Conservation (phyloP, 1,140 invertebrate species). For the Sminthurides bifidus region DNA sequence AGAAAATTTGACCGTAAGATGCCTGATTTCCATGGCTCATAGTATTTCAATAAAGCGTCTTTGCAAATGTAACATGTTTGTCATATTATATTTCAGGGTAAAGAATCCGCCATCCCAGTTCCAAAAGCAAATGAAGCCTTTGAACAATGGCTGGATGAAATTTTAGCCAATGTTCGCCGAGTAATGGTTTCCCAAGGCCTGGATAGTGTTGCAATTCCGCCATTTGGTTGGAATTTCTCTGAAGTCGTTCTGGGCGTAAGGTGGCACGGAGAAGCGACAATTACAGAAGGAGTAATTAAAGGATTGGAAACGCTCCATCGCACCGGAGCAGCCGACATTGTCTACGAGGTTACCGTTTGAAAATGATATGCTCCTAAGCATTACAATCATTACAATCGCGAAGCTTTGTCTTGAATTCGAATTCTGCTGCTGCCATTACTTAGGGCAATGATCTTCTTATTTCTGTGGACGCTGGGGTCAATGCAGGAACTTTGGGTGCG, state of each 20-base stretch:
- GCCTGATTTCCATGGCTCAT: too few species aligned
- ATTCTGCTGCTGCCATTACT: neutral
- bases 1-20: too few species aligned
- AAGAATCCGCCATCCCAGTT: too few species aligned
- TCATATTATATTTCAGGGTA: too few species aligned
- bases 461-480: constrained; percentile 15
- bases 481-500: constrained; percentile 5
- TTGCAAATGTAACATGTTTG: too few species aligned
- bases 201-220: constrained; percentile 5
- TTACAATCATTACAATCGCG: neutral
- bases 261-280: constrained; percentile 10
- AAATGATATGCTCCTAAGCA: neutral
- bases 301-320: constrained; percentile 16
- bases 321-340: constrained; percentile 16
- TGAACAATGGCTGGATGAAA: too few species aligned
- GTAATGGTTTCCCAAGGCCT: neutral
- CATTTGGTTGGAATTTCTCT: constrained; percentile 1
- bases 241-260: constrained; percentile 9
- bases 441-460: constrained; percentile 16
- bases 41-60: too few species aligned
- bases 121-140: too few species aligned
- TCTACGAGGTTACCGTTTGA: neutral
- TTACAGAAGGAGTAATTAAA: constrained; percentile 5
- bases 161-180: constrained; percentile 10
- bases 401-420: neutral